Conservation (phyloP, 2,113 vertebrate species). For the Chaetodon trifascialis region DNA sequence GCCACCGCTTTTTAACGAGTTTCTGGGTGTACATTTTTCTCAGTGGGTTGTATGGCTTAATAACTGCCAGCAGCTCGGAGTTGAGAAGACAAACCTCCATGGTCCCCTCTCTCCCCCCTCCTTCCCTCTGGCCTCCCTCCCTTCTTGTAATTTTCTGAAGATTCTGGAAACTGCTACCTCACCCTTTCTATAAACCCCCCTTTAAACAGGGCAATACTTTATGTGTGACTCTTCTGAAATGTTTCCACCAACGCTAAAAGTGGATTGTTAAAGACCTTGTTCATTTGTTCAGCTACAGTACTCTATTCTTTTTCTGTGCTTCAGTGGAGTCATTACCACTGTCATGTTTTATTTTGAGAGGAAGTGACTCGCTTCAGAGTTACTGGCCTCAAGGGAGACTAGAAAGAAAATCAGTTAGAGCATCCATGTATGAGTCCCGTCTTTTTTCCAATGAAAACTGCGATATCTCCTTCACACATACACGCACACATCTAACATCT, state of each 20-base stretch:
- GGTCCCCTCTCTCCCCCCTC: conserved; percentile 20
- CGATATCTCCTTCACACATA: conserved; percentile 9
- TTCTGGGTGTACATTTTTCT: conserved; percentile 54
- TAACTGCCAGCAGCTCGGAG: conserved; percentile 65
- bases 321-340: conserved; percentile 31
- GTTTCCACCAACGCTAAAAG: conserved; percentile 50
- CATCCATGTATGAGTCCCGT: conserved; percentile 25
- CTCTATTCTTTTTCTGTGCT: conserved; percentile 3
- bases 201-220: conserved; percentile 45
- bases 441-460: conserved; percentile 38
- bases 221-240: conserved; percentile 50
- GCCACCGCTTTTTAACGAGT: conserved; percentile 54
- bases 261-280: conserved; percentile 21
- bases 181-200: conserved; percentile 70
- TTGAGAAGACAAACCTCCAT: conserved; percentile 52
- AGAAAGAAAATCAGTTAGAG: conserved; percentile 51
- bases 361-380: conserved; percentile 18
- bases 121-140: conserved; percentile 36
- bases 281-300: conserved; percentile 23
- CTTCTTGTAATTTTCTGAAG: conserved; percentile 68
- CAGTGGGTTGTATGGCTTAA: conserved; percentile 61
- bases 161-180: conserved; percentile 79
- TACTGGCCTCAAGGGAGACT: conserved; percentile 21
- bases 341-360: conserved; percentile 30
- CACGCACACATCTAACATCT: conserved; percentile 56